These are phyloP conservation scores for Oophaga pumilio DNA, from an alignment of 2,113 vertebrate species.

Conservation along the genomic window DNA sequence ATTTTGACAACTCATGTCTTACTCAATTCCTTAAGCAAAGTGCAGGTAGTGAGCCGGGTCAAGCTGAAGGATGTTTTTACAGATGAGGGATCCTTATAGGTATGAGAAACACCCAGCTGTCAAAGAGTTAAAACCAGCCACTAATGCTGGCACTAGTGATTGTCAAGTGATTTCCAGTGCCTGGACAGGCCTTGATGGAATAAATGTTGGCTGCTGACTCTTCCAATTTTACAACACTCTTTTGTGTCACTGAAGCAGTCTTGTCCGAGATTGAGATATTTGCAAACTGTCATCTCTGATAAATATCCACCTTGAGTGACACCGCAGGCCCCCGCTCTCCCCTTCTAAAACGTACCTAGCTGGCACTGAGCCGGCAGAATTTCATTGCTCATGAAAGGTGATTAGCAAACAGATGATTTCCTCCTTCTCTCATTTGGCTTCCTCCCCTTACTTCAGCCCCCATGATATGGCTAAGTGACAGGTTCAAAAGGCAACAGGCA, in stretches of 20 bases:
- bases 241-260: conserved; percentile 84
- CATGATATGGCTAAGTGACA: conserved; percentile 69
- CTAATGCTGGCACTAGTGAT: conserved; percentile 73
- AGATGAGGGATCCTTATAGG: not conserved
- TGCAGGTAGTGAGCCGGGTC: not conserved
- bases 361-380: conserved; percentile 70
- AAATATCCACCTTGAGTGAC: conserved; percentile 90
- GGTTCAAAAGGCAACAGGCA: conserved; percentile 69
- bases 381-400: conserved; percentile 77
- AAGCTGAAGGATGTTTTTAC: not conserved
- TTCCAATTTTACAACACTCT: conserved; percentile 87
- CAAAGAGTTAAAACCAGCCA: conserved; percentile 50
- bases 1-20: conserved; percentile 24
- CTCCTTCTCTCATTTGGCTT: conserved; percentile 55
- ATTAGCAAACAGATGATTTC: conserved; percentile 74
- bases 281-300: conserved; percentile 98
- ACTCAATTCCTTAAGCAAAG: not conserved
- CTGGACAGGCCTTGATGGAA: conserved; percentile 90
- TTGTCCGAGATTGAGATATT: conserved; percentile 97
- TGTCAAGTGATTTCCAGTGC: conserved; percentile 80
- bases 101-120: not conserved
- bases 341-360: conserved; percentile 75
- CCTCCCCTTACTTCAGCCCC: conserved; percentile 58
- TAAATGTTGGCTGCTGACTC: conserved; percentile 93
- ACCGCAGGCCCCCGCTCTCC: conserved; percentile 67